These are phyloP conservation scores for Enteromius fasciolatus DNA, from an alignment of 2,797 vertebrate species.

Conservation along the genomic window DNA sequence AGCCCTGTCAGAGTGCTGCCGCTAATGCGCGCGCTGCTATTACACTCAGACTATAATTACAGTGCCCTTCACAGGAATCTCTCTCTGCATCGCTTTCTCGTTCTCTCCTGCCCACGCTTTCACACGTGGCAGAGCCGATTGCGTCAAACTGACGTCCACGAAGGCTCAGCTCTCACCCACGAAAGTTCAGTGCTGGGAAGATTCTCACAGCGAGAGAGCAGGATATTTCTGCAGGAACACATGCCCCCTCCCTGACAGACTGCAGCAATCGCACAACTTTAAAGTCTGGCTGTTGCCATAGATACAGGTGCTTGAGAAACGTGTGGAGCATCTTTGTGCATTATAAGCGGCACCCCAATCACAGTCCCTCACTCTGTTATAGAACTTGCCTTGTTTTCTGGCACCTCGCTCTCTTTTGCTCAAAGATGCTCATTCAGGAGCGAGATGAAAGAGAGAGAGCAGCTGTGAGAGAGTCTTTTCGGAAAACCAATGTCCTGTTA, in stretches of 20 bases:
- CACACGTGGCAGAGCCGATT: slow-evolving; percentile 67
- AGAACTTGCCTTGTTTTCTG: neutral
- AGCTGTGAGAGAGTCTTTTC: neutral
- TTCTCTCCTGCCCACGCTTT: slow-evolving; percentile 74
- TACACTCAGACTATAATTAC: slow-evolving; percentile 75
- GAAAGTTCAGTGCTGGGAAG: slow-evolving; percentile 33
- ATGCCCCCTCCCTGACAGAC: neutral
- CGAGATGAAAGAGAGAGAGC: neutral
- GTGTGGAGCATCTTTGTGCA: slow-evolving; percentile 1
- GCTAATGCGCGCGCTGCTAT: slow-evolving; percentile 68
- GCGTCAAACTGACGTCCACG: slow-evolving; percentile 80
- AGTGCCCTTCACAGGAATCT: slow-evolving; percentile 74
- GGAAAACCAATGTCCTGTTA: neutral
- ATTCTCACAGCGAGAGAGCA: neutral
- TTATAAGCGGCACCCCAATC: neutral
- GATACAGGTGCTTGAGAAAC: slow-evolving; percentile 20
- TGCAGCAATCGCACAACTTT: neutral
- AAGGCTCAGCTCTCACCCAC: slow-evolving; percentile 58
- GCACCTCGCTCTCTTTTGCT: neutral
- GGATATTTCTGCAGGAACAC: neutral
- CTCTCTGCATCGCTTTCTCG: slow-evolving; percentile 72
- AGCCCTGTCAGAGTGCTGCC: slow-evolving; percentile 53
- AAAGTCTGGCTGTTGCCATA: slow-evolving; percentile 30
- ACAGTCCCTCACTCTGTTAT: neutral
- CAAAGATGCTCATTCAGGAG: slow-evolving; percentile 14